Base-by-base conservation (phyloP, 2,113 vertebrate genomes). In the Taurulus bubalis region DNA sequence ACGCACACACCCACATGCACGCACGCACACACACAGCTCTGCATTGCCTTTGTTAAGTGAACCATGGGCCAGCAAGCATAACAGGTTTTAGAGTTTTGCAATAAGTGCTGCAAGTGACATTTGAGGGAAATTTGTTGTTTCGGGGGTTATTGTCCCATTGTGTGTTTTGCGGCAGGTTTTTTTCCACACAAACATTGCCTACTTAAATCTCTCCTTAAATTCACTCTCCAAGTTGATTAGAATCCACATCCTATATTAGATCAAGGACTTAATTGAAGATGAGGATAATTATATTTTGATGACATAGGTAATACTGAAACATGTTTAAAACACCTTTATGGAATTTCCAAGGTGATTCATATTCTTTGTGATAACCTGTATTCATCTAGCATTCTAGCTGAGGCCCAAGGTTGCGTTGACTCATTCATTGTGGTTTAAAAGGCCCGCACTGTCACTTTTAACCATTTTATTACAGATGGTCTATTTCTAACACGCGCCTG, bases 1-100 rank as follows among this genome's bases (percentile, higher is more conserved):
- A 56, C 56, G 34, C 40, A 62, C 55, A 58, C 45, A 36, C 51
- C 1, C 4, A n/a, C n/a, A 42, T 34, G 62, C 51, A 58, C 59
- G 28, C 49, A 55, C 71, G 47, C 24, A 49, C 36, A 20, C 36
- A 47, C 40, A 30, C 30, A 38, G 22, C 42, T 15, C 11, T 28
- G 55, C 55, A 6, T 4, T 30, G 32, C 63, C 62, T 80, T 73
- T 88, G 75, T 85, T 87, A 53, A 22, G 36, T 73, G 64, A 70
- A 62, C 62, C 47, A 63, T 34, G n/a, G 67, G 30, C 60, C 45
- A 80, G 71, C 90, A 65, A 60, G 85, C 32, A 5, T 3, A 79
- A 91, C 90, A 79, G 89, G 88, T 91, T 90, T 84, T 30, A n/a
- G 18, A 1, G 84, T 67, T 87, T 87, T 75, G 76, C 58, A 75